phyloP scores from a whole-genome alignment of 1,140 invertebrate genomes.

The Drosophila parvula region DNA sequence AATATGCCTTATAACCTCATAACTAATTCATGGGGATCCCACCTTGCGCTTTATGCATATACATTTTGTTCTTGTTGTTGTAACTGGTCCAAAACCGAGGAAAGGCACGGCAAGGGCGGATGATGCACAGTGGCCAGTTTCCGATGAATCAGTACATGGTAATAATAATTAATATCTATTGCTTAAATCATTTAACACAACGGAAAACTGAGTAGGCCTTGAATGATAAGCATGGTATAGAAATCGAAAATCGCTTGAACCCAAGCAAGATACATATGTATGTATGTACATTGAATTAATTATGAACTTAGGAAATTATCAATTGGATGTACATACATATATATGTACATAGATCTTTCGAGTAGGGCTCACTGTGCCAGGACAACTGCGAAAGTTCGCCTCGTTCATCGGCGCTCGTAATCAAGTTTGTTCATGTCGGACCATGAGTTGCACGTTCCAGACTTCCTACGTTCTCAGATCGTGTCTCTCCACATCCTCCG shows the following conservation, averaged over 20 bases:
- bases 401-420: slow-evolving; percentile 50
- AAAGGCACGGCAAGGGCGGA: not conserved
- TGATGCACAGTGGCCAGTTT: not conserved
- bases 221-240: too few species aligned
- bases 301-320: not conserved
- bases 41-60: slow-evolving; percentile 71
- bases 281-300: too few species aligned
- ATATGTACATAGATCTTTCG: too few species aligned
- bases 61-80: slow-evolving; percentile 40
- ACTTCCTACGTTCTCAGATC: not conserved
- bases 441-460: slow-evolving; percentile 27
- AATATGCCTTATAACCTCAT: slow-evolving; percentile 62
- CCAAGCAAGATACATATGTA: not conserved
- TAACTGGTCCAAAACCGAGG: slow-evolving; percentile 3
- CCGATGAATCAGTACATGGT: too few species aligned
- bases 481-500: not conserved
- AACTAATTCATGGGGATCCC: slow-evolving; percentile 70
- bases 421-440: slow-evolving; percentile 46
- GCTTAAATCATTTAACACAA: not conserved
- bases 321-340: too few species aligned
- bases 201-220: not conserved
- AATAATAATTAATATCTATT: too few species aligned
- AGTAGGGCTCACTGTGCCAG: not conserved
- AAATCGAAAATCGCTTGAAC: not conserved
- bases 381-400: slow-evolving; percentile 13